These are phyloP conservation scores for Camelus bactrianus DNA, from an alignment of 2,113 vertebrate genomes.

Conservation along the genomic window DNA sequence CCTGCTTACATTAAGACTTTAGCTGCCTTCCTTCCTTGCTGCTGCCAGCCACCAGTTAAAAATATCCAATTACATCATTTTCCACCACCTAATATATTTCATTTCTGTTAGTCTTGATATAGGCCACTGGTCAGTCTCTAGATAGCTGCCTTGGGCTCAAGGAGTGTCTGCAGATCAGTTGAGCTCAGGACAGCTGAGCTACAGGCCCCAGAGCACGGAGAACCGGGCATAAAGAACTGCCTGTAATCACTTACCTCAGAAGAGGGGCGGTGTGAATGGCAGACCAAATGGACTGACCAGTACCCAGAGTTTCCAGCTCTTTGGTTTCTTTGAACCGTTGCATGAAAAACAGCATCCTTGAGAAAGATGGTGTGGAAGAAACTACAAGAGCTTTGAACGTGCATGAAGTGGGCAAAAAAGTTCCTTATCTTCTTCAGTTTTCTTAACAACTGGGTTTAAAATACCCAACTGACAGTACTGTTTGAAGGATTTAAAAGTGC, in stretches of 20 bases:
- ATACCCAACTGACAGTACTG: background rate
- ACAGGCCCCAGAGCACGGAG: background rate
- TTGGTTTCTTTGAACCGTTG: background rate
- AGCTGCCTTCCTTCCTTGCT: background rate
- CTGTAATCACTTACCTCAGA: background rate
- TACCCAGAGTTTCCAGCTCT: background rate
- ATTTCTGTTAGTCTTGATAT: background rate
- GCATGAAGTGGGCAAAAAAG: background rate
- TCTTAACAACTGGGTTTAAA: background rate
- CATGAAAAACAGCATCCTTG: background rate
- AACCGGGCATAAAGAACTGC: background rate
- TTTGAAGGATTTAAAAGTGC: background rate
- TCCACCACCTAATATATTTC: background rate
- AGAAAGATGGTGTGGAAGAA: background rate
- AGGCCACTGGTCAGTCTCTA: background rate
- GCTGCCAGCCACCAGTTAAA: background rate
- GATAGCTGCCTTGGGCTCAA: background rate
- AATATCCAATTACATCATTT: background rate
- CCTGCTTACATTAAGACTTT: background rate
- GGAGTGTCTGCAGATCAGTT: background rate
- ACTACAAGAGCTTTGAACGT: background rate
- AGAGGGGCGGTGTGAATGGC: accelerated
- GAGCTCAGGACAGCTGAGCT: background rate
- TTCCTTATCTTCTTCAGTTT: background rate
- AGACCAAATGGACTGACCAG: background rate